Evolutionary conservation across 1,140 invertebrate species (phyloP), one percentile per base, ranked within the genome.

Genomic region (Drosophila parabipectinata): DNA sequence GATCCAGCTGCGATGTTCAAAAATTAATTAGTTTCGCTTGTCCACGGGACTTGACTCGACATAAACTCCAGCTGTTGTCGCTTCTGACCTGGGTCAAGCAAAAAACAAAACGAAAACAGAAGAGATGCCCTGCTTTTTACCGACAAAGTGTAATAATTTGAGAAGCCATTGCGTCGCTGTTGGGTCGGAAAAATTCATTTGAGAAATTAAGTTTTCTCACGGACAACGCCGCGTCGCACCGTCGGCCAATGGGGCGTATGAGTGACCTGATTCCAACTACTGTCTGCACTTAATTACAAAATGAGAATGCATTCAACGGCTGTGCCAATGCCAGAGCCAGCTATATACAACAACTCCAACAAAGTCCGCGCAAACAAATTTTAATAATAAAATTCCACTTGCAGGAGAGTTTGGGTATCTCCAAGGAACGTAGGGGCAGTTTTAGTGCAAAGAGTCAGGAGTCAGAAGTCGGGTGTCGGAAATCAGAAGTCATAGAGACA

Each of bases 231-330:
- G 48, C 30, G 57, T 48, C 56, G 47, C 58, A 55, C 18, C 28
- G 61, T 34, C 7, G 48, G 54, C 58, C 52, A 72, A 74, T 72
- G 56, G 63, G 74, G 69, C 75, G 75, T 79, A 79, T 79, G 71
- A 79, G 66, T 82, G 81, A 82, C 81, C 82, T 87, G 78, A 71
- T 87, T 85, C 64, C 64, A 50, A 87, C 78, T 87, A 81, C 76
- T 68, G 74, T 81, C 81, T 87, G 74, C 82, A 81, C 76, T 85
- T 85, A 87, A 87, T 87, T 85, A 85, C 77, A 82, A 77, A 85
- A 87, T 48, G 63, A 82, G 79, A 81, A 71, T 59, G 66, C 68
- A 72, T 58, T 44, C 66, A 69, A 26, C 53, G 56, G 24, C 53
- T 47, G 68, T 57, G 56, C 44, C 69, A 44, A 51, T 58, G 53